Conservation (phyloP, 2,888 invertebrate species). For the Strigamia maritima region DNA sequence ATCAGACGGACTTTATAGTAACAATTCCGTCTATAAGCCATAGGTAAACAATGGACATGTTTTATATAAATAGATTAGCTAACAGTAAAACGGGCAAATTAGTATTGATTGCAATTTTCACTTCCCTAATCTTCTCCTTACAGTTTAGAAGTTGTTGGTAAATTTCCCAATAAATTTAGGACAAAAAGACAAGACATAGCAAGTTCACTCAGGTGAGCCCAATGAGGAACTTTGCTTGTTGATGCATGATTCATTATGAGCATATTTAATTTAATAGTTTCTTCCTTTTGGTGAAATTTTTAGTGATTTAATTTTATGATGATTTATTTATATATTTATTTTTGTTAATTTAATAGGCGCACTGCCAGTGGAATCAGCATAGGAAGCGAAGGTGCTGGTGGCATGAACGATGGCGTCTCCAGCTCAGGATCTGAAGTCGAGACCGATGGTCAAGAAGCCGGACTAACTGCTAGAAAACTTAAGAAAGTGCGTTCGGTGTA, state of each 20-base stretch:
- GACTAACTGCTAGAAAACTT: conserved; percentile 43
- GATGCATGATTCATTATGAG: neutral
- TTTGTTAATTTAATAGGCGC: conserved; percentile 41
- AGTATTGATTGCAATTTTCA: neutral
- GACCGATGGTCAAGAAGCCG: conserved; percentile 42
- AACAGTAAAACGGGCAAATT: too few species aligned
- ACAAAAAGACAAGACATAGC: conserved; percentile 6
- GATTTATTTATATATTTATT: neutral
- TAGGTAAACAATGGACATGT: conserved; percentile 47
- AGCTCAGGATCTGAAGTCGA: conserved; percentile 41
- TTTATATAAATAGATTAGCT: too few species aligned
- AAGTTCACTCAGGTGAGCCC: neutral
- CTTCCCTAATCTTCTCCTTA: neutral
- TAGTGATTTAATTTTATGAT: neutral
- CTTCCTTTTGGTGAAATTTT: too few species aligned
- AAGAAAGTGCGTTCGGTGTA: conserved; percentile 39
- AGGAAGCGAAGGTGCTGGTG: conserved; percentile 44
- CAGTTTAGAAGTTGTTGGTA: conserved; percentile 10
- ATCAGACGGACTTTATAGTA: conserved; percentile 49
- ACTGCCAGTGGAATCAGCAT: conserved; percentile 45
- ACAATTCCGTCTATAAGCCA: conserved; percentile 50
- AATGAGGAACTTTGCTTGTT: neutral
- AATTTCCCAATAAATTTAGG: conserved; percentile 15
- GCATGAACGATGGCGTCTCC: conserved; percentile 41
- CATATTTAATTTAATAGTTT: neutral